Conservation (phyloP, 2,888 invertebrate genomes). For the Gordius sp. region DNA sequence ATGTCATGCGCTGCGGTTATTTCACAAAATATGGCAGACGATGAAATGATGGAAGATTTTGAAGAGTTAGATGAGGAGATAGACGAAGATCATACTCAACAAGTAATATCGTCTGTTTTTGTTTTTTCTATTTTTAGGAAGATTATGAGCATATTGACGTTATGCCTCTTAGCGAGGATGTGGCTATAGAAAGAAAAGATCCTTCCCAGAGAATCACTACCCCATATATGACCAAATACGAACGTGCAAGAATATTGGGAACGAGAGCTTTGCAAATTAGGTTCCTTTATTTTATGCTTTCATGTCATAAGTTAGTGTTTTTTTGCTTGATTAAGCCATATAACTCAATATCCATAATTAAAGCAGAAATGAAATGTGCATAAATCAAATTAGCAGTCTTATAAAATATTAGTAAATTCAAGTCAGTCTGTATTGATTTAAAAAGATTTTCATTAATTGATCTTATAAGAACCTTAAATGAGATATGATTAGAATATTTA, state of each 20-base stretch:
- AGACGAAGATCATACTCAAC: constrained; percentile 4
- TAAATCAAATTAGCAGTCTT: too few relatives aligned
- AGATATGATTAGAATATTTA: too few relatives aligned
- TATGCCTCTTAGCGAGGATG: background rate
- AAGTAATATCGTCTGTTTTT: background rate
- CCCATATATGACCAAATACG: constrained; percentile 93
- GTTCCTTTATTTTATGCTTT: constrained; percentile 23
- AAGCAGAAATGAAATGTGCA: too few relatives aligned
- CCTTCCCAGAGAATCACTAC: constrained; percentile 61
- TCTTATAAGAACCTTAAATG: too few relatives aligned
- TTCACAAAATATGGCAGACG: too few relatives aligned
- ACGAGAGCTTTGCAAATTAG: constrained; percentile 92
- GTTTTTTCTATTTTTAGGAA: background rate
- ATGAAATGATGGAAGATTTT: background rate
- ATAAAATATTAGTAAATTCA: too few relatives aligned
- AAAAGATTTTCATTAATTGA: too few relatives aligned
- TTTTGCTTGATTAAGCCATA: too few relatives aligned
- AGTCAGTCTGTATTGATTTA: too few relatives aligned
- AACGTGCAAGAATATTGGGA: constrained; percentile 63
- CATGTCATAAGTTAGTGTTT: too few relatives aligned
- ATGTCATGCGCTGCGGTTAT: too few relatives aligned
- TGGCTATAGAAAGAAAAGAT: constrained; percentile 23
- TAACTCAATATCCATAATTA: too few relatives aligned
- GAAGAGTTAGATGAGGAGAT: constrained; percentile 3
- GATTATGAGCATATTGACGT: constrained; percentile 13